A percentile compares a stretch with the other conserved stretches of the same genome.
phyloP scores from a whole-genome alignment of 30 jellyfish, hydroid and myxozoan genomes.

The Chironex yamaguchii region DNA sequence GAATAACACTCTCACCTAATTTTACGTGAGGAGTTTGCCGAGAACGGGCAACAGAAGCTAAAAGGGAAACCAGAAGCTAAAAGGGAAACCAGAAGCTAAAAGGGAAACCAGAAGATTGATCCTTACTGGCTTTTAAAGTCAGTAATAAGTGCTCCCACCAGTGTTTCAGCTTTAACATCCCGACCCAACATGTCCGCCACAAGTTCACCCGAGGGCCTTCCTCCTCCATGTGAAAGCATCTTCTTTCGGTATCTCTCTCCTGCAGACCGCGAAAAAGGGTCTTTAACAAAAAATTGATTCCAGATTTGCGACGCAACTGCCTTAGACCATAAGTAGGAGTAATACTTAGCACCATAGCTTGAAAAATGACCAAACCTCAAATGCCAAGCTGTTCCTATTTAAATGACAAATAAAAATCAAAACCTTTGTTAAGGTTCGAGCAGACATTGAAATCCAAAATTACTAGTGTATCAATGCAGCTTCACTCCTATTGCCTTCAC shows the following conservation, averaged over 20 bases:
- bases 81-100: no score
- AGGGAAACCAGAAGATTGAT: no score
- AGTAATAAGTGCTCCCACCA: conserved; percentile 78
- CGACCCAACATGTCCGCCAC: conserved; percentile 84
- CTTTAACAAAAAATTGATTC: conserved; percentile 82
- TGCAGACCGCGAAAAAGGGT: conserved; percentile 82
- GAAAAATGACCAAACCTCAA: conserved; percentile 94
- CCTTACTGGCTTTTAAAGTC: no score
- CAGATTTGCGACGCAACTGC: conserved; percentile 92
- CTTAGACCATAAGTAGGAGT: conserved; percentile 93
- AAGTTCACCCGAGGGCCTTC: conserved; percentile 78
- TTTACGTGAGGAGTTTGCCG: no score
- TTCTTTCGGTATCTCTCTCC: conserved; percentile 87
- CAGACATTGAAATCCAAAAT: neutral
- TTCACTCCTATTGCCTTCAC: no score
- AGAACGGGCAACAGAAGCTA: no score
- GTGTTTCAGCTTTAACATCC: conserved; percentile 54
- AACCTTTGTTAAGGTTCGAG: neutral
- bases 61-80: no score
- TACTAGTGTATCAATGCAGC: no score
- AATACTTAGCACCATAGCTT: conserved; percentile 92
- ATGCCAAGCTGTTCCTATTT: conserved; percentile 94
- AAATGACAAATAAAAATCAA: neutral
- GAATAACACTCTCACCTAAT: no score
- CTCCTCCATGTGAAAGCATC: conserved; percentile 96